Base-by-base conservation (phyloP, 2,797 vertebrate genomes). In the Selene dorsalis region DNA sequence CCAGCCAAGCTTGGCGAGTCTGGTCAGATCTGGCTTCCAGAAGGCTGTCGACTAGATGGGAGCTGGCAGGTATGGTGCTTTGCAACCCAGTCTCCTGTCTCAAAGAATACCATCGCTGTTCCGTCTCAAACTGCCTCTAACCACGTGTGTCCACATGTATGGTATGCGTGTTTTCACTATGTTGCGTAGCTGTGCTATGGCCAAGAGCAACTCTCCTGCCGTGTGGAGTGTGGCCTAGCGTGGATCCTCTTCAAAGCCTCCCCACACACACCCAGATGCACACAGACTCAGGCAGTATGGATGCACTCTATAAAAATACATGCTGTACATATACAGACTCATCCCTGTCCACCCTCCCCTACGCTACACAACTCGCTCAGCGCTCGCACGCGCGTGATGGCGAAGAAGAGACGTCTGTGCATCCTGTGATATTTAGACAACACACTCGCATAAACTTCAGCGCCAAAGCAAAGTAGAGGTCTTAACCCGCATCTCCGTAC, bases 21-120 rank as follows among this genome's bases (percentile, higher is more conserved):
- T 77, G 83, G 82, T 85, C 76, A 35, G 62, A 22, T 84, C 82
- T 88, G 66, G 82, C 82, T 85, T 82, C 66, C 57, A 73, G 83
- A 68, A 77, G 39, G 73, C 68, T 55, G 56, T 24, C 35, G 30
- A 86, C 43, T 45, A 77, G 75, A 94, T 85, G 8, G 56, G 85
- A 89, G 75, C 68, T 92, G 88, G 78, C 88, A 90, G 84, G 71
- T 85, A 35, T 48, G 79, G 52, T 35, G 81, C 87, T 74, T 63
- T 65, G 58, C 84, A 80, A 85, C 90, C 90, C 77, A 77, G 84
- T 86, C 76, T 78, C 78, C 77, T 90, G 90, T 92, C 92, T 89
- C 59, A 70, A 78, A 56, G 47, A 86, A 91, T 93, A 81, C 78
- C 56, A 73, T 78, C 61, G 52, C 73, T 81, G 72, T 79, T 84